A percentile compares a stretch with the other conserved stretches of the same genome.
Evolutionary conservation across 2,888 invertebrate species (phyloP).

Genomic region (Cataglyphis livida): DNA sequence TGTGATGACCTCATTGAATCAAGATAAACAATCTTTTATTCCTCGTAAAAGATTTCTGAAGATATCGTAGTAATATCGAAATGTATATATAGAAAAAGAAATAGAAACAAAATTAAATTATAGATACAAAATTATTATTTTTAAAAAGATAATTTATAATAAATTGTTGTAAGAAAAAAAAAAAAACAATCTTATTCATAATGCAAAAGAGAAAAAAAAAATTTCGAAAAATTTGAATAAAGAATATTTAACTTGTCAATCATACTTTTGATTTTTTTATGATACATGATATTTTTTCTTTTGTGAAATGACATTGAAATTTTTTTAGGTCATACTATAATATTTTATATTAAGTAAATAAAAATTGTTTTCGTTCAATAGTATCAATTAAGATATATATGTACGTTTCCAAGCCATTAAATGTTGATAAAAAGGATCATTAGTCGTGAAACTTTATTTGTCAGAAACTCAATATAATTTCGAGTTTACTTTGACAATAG

Average conservation of each 20-base stretch:
- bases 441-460: slow-evolving; percentile 16
- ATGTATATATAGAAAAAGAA: not conserved
- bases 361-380: not conserved
- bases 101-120: not conserved
- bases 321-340: not conserved
- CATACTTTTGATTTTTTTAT: not conserved
- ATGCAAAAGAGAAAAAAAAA: not conserved
- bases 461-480: not conserved
- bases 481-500: not conserved
- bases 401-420: not conserved
- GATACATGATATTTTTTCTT: not conserved
- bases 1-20: slow-evolving; percentile 47
- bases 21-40: slow-evolving; percentile 30
- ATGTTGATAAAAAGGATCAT: not conserved
- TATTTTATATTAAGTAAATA: not conserved
- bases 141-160: no score
- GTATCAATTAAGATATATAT: not conserved
- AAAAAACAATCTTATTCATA: not conserved
- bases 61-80: not conserved
- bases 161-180: not conserved
- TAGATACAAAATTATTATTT: no score
- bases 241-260: not conserved
- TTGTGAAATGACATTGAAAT: not conserved
- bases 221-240: not conserved
- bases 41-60: slow-evolving; percentile 9